Conservation (phyloP, 2,113 vertebrate genomes). For the Cranoglanis bouderius region DNA sequence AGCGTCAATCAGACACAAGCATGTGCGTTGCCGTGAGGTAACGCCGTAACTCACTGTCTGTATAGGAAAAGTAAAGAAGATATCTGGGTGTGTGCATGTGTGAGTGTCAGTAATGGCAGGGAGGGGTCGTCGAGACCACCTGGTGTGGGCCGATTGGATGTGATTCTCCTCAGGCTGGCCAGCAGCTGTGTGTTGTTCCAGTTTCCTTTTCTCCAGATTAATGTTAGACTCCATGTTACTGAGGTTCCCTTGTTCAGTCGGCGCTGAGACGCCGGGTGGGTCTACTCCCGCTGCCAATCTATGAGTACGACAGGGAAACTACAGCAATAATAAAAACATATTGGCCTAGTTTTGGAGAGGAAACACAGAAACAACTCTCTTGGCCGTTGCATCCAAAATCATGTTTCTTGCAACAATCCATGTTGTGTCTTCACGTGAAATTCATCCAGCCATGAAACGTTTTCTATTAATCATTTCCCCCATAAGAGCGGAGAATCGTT, state of each 20-base stretch:
- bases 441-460: background rate
- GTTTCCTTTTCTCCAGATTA: constrained; percentile 47
- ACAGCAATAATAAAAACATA: constrained; percentile 36
- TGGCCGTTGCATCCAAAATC: background rate
- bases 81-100: background rate
- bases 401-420: background rate
- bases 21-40: background rate
- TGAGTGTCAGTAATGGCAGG: constrained; percentile 32
- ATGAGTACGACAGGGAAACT: constrained; percentile 43
- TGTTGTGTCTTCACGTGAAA: background rate
- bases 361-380: constrained; percentile 19
- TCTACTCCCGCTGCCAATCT: constrained; percentile 39
- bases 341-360: constrained; percentile 6
- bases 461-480: constrained; percentile 8
- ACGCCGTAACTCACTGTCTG: background rate
- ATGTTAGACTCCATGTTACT: constrained; percentile 38
- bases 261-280: constrained; percentile 26
- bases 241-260: constrained; percentile 32
- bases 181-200: constrained; percentile 33
- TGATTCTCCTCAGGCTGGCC: constrained; percentile 27
- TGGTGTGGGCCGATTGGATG: constrained; percentile 34
- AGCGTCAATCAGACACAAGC: background rate
- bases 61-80: background rate
- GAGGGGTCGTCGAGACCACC: constrained; percentile 32
- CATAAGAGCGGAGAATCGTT: constrained; percentile 30